Evolutionary conservation across 2,113 vertebrate species (phyloP).

Genomic region (Poecilia latipinna): DNA sequence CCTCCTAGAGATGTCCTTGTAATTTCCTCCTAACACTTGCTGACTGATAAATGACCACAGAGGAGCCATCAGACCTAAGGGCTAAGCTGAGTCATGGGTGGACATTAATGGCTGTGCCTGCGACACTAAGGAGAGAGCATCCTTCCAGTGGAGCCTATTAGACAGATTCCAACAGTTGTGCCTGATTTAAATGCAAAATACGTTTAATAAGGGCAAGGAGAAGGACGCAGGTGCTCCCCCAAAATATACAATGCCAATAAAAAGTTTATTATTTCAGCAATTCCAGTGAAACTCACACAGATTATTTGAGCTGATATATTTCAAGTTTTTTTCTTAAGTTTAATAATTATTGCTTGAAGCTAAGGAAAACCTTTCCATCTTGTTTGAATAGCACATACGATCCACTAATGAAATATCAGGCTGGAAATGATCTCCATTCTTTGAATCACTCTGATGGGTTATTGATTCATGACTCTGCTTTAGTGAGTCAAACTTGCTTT

Average conservation of each 20-base stretch:
- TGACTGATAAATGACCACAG: constrained; percentile 57
- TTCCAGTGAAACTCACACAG: not conserved
- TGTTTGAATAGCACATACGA: not conserved
- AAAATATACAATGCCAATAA: not conserved
- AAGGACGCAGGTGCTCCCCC: not conserved
- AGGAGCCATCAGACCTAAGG: constrained; percentile 45
- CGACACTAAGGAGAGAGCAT: constrained; percentile 42
- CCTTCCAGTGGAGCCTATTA: constrained; percentile 16
- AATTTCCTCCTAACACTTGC: constrained; percentile 26
- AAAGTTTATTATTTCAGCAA: not conserved
- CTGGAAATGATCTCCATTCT: not conserved
- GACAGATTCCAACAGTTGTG: constrained; percentile 27
- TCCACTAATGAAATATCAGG: not conserved
- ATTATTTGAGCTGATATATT: not conserved
- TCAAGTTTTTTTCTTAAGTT: not conserved
- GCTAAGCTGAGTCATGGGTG: constrained; percentile 30
- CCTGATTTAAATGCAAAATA: not conserved
- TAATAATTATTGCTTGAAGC: not conserved
- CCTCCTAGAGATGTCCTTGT: constrained; percentile 39
- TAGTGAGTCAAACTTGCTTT: too few relatives aligned
- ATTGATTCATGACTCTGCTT: too few relatives aligned
- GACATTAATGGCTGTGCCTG: constrained; percentile 35
- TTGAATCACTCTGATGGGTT: too few relatives aligned
- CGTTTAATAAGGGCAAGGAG: not conserved
- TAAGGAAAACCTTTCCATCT: not conserved